These are phyloP conservation scores for Melangyna quadrimaculata DNA, from an alignment of 2,888 invertebrate genomes.

Conservation along the genomic window DNA sequence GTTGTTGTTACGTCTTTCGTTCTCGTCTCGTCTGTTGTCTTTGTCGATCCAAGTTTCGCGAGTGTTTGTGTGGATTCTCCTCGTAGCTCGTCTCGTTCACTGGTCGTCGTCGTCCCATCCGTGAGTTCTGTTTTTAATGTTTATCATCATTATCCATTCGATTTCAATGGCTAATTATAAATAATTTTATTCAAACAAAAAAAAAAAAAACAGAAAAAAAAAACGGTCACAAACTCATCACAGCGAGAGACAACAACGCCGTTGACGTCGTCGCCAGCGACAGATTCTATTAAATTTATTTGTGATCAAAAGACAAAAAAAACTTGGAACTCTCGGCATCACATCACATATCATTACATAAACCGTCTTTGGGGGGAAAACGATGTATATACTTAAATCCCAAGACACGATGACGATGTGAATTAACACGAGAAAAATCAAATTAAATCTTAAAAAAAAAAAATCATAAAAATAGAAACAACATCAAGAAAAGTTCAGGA, in stretches of 20 bases:
- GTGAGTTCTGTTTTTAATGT: conserved; percentile 41
- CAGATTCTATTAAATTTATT: conserved; percentile 27
- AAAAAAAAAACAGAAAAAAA: conserved; percentile 19
- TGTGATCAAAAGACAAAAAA: not conserved
- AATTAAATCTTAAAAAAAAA: conserved; percentile 37
- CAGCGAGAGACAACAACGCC: conserved; percentile 9
- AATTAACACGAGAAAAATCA: conserved; percentile 28
- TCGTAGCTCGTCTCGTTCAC: not conserved
- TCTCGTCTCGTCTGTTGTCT: not conserved
- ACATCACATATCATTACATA: conserved; percentile 72
- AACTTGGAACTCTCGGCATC: conserved; percentile 53
- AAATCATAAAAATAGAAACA: conserved; percentile 36
- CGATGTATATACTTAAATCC: conserved; percentile 30
- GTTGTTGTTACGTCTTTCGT: conserved; percentile 43
- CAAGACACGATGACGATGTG: conserved; percentile 62
- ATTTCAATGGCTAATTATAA: conserved; percentile 61
- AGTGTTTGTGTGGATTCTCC: not conserved
- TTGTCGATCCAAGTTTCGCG: not conserved
- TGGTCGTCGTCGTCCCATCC: not conserved
- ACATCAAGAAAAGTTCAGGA: conserved; percentile 18
- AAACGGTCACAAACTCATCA: conserved; percentile 31
- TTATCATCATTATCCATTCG: conserved; percentile 33
- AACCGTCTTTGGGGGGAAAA: conserved; percentile 44
- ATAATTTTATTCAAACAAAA: conserved; percentile 65
- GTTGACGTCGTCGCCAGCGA: conserved; percentile 30